Percentiles rank a stretch among this genome's conserved stretches.
Evolutionary conservation across 2,888 invertebrate genomes (phyloP).

Genomic region (Alloscopus bannaensis): DNA sequence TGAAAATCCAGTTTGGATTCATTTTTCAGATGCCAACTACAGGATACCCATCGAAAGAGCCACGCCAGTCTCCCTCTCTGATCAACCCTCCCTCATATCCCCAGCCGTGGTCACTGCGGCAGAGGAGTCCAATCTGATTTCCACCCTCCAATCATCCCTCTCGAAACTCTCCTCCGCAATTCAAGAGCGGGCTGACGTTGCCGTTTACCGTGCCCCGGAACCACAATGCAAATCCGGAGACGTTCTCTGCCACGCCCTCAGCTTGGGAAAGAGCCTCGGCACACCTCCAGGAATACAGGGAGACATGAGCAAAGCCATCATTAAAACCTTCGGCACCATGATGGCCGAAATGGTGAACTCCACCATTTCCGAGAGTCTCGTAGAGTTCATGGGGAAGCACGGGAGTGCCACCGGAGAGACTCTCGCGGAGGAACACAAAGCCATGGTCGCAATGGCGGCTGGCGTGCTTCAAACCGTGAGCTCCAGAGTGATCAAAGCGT

Average conservation of each 20-base stretch:
- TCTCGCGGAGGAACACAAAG: slow-evolving; percentile 50
- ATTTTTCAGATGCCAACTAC: slow-evolving; percentile 48
- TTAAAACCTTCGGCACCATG: slow-evolving; percentile 57
- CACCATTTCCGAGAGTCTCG: slow-evolving; percentile 55
- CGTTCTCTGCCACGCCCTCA: slow-evolving; percentile 30
- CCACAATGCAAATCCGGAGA: slow-evolving; percentile 50
- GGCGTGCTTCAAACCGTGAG: slow-evolving; percentile 47
- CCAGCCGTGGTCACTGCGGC: slow-evolving; percentile 18
- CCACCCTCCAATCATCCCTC: slow-evolving; percentile 32
- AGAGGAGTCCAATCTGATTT: slow-evolving; percentile 38
- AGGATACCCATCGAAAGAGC: slow-evolving; percentile 31
- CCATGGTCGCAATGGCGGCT: slow-evolving; percentile 56
- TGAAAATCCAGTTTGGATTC: neutral
- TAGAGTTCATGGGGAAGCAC: slow-evolving; percentile 44
- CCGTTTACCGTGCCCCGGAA: neutral
- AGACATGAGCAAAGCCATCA: slow-evolving; percentile 55
- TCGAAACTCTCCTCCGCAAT: slow-evolving; percentile 52
- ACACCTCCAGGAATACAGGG: slow-evolving; percentile 21
- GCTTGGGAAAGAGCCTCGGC: neutral
- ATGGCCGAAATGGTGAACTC: slow-evolving; percentile 65
- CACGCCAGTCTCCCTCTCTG: neutral
- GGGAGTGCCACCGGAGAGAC: slow-evolving; percentile 43
- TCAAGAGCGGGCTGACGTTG: slow-evolving; percentile 48
- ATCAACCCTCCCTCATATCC: neutral
- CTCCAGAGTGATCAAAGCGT: slow-evolving; percentile 56